Conservation (phyloP, 2,888 invertebrate species). For the Bedellia somnulentella region DNA sequence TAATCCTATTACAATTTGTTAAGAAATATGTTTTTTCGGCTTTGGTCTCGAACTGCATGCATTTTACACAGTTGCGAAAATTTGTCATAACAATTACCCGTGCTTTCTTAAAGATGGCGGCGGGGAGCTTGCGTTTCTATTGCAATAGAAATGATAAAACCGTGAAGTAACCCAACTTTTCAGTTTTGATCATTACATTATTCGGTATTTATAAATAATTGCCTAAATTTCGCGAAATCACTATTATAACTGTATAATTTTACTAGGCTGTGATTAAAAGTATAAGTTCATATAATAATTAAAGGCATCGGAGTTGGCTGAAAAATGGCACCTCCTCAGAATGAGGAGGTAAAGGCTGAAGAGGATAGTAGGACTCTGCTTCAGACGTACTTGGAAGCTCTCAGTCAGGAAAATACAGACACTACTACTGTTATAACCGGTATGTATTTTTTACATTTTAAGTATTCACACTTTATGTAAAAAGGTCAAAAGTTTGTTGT, state of each 20-base stretch:
- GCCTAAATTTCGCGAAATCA: not conserved
- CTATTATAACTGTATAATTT: not conserved
- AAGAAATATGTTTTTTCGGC: constrained; percentile 13
- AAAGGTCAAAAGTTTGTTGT: not conserved
- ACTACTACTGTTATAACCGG: constrained; percentile 33
- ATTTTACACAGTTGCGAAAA: constrained; percentile 8
- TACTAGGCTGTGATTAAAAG: not conserved
- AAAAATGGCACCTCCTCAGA: constrained; percentile 27
- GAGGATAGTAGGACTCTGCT: constrained; percentile 63
- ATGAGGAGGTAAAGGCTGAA: constrained; percentile 34
- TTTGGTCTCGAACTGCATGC: too few species aligned
- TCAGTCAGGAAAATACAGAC: constrained; percentile 73
- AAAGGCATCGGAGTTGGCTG: too few species aligned
- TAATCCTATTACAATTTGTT: constrained; percentile 24
- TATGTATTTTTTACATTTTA: constrained; percentile 25
- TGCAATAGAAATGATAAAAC: not conserved
- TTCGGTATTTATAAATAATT: not conserved
- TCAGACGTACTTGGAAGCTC: constrained; percentile 78
- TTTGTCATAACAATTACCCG: constrained; percentile 5
- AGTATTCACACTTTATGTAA: not conserved
- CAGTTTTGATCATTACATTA: not conserved
- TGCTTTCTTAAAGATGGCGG: constrained; percentile 18
- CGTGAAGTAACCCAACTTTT: not conserved
- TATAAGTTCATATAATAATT: too few species aligned
- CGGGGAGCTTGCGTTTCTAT: constrained; percentile 7